These are phyloP conservation scores for Deroptyus accipitrinus DNA, from an alignment of 2,113 vertebrate species.

Conservation along the genomic window DNA sequence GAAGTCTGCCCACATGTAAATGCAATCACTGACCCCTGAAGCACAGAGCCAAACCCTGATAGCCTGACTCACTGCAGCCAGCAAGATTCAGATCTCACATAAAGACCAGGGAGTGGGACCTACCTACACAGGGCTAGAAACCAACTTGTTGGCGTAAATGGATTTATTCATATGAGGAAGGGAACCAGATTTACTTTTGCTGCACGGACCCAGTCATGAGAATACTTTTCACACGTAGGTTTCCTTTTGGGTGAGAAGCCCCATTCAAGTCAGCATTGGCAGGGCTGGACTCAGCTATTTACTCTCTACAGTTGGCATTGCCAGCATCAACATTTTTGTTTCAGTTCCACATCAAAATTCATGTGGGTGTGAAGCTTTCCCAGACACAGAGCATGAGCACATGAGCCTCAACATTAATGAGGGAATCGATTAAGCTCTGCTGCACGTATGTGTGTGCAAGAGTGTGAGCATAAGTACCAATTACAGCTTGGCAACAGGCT, in stretches of 20 bases:
- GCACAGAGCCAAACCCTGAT: not conserved
- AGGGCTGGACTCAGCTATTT: slow-evolving; percentile 55
- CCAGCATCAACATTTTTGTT: slow-evolving; percentile 68
- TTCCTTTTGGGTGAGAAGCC: slow-evolving; percentile 53
- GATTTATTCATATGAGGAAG: not conserved
- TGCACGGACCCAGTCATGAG: not conserved
- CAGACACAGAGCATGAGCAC: slow-evolving; percentile 44
- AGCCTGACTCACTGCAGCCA: not conserved
- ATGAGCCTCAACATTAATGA: slow-evolving; percentile 54
- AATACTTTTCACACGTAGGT: slow-evolving; percentile 34
- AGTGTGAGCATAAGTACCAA: slow-evolving; percentile 6
- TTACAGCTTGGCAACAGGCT: slow-evolving; percentile 19
- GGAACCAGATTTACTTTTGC: slow-evolving; percentile 10
- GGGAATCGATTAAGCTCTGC: slow-evolving; percentile 42
- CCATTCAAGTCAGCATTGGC: slow-evolving; percentile 54
- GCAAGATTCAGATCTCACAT: not conserved
- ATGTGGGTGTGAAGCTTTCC: slow-evolving; percentile 63
- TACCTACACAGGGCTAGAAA: not conserved
- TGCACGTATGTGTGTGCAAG: slow-evolving; percentile 27
- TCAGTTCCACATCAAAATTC: slow-evolving; percentile 63
- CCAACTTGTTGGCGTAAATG: not conserved
- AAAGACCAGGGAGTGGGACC: not conserved
- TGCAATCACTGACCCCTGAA: slow-evolving; percentile 24
- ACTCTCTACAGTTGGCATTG: slow-evolving; percentile 31
- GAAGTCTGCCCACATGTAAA: slow-evolving; percentile 18